Percentiles rank a stretch among this genome's conserved stretches.
These are phyloP conservation scores for Monopis laevigella DNA, from an alignment of 2,888 invertebrate genomes.

Conservation along the genomic window DNA sequence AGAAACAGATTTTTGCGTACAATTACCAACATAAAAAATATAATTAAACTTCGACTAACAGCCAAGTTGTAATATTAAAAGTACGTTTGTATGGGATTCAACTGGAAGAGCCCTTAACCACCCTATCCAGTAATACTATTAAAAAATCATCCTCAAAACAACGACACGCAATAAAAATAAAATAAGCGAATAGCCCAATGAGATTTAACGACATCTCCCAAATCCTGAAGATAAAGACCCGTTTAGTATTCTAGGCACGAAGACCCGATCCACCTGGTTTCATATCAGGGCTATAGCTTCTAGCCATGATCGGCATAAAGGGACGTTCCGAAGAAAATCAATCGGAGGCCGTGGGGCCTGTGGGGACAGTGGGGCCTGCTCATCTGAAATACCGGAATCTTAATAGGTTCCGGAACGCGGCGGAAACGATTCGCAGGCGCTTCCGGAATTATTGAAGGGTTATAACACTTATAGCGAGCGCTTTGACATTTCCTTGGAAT, in stretches of 20 bases:
- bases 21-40: too few relatives aligned
- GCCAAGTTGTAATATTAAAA: too few relatives aligned
- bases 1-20: too few relatives aligned
- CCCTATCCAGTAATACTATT: too few relatives aligned
- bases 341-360: conserved; percentile 39
- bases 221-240: conserved; percentile 55
- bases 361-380: conserved; percentile 1
- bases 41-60: too few relatives aligned
- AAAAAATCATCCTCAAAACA: too few relatives aligned
- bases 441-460: conserved; percentile 16
- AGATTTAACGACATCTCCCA: conserved; percentile 27
- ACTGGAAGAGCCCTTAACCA: too few relatives aligned
- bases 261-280: conserved; percentile 60
- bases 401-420: conserved; percentile 45
- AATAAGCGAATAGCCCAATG: conserved; percentile 5
- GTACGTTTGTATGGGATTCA: too few relatives aligned
- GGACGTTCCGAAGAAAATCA: conserved; percentile 51
- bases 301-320: neutral
- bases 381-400: conserved; percentile 27
- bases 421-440: conserved; percentile 29
- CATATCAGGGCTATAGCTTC: conserved; percentile 52
- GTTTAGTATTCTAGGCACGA: conserved; percentile 54
- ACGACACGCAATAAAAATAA: conserved; percentile 1
- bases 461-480: conserved; percentile 5
- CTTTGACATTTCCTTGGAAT: conserved; percentile 5